These are phyloP conservation scores for Glaucomys volans DNA, from an alignment of 2,113 vertebrate species.

Conservation along the genomic window DNA sequence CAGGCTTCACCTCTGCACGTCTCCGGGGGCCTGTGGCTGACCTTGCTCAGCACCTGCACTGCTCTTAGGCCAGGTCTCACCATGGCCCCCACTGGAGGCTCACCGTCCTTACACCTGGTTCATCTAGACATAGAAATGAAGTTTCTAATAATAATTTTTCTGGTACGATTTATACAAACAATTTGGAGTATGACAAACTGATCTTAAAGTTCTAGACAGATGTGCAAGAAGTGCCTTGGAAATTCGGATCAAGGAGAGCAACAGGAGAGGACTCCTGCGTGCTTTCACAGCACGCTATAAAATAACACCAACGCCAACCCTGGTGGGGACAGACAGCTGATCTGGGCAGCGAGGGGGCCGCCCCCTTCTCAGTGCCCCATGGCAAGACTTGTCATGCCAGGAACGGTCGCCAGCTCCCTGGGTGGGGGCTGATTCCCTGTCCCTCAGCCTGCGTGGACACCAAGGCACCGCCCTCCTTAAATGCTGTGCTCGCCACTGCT, in stretches of 20 bases:
- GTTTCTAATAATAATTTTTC: not conserved
- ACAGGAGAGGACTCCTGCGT: not conserved
- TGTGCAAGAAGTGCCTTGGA: not conserved
- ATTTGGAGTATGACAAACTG: not conserved
- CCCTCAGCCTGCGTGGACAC: not conserved
- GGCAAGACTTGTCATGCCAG: too few species aligned
- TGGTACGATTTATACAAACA: not conserved
- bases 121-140: not conserved
- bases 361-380: too few species aligned
- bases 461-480: not conserved
- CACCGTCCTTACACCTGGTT: not conserved
- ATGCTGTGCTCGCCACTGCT: not conserved
- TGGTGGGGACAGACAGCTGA: too few species aligned
- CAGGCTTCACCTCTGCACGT: not conserved
- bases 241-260: not conserved
- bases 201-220: not conserved
- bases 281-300: not conserved
- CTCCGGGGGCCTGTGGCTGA: not conserved
- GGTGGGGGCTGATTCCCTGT: not conserved
- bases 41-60: not conserved
- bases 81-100: not conserved
- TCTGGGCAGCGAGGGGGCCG: accelerated
- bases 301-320: not conserved
- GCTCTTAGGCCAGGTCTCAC: not conserved
- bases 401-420: not conserved